These are phyloP conservation scores for Sebastes steindachneri DNA, from an alignment of 2,797 vertebrate species.

Conservation along the genomic window DNA sequence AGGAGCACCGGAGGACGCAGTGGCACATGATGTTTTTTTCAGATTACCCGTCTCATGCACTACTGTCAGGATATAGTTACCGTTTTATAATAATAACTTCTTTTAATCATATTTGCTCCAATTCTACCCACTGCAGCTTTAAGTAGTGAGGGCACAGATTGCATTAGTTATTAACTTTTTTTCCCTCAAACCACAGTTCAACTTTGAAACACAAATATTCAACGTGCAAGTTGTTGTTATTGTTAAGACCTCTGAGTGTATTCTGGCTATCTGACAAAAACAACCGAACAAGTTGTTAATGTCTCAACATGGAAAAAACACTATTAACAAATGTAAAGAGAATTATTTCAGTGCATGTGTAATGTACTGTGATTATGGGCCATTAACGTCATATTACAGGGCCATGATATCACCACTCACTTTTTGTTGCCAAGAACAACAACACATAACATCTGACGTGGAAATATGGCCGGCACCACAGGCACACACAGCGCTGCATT, in stretches of 20 bases:
- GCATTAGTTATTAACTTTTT: constrained; percentile 43
- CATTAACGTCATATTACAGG: constrained; percentile 64
- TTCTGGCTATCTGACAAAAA: constrained; percentile 53
- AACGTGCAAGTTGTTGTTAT: constrained; percentile 22
- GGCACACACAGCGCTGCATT: constrained; percentile 50
- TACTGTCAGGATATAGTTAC: no score
- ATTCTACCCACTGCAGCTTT: no score
- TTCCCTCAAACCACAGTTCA: constrained; percentile 15
- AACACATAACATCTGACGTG: constrained; percentile 56
- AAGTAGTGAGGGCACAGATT: constrained; percentile 1
- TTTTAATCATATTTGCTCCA: no score
- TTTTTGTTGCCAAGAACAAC: constrained; percentile 66
- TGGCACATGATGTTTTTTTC: no score
- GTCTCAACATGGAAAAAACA: constrained; percentile 28
- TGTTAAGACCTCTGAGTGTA: constrained; percentile 20
- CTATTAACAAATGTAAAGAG: constrained; percentile 39
- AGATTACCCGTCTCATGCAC: no score
- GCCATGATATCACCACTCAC: constrained; percentile 54
- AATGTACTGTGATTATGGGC: constrained; percentile 66
- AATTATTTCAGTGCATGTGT: constrained; percentile 51
- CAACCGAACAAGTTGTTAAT: constrained; percentile 12
- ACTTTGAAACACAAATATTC: constrained; percentile 20
- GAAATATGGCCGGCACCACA: constrained; percentile 57
- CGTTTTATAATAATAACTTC: no score
- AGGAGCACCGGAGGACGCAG: no score